phyloP scores from a whole-genome alignment of 1,140 invertebrate species.

The Triops longicaudatus region DNA sequence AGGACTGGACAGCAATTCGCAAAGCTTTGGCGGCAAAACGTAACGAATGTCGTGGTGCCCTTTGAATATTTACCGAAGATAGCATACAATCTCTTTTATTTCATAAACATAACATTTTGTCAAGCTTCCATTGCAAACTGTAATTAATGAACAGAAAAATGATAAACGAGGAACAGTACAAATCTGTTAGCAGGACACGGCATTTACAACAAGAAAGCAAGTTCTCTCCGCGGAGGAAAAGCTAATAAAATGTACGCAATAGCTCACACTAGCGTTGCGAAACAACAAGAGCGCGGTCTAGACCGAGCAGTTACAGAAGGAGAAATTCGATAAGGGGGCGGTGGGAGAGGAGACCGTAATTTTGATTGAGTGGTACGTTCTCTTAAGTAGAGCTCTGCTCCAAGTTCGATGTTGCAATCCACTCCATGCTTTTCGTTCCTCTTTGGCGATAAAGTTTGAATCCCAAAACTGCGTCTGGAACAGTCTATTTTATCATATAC shows the following conservation, averaged over 20 bases:
- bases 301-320: background rate
- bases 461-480: background rate
- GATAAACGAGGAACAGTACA: too few relatives aligned
- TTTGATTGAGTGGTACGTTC: too few relatives aligned
- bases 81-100: background rate
- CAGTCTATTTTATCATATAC: background rate
- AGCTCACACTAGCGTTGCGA: background rate
- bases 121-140: background rate
- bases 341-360: background rate
- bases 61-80: background rate
- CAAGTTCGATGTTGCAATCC: background rate
- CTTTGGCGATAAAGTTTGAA: background rate
- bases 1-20: conserved; percentile 89
- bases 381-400: background rate
- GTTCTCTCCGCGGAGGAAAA: too few relatives aligned
- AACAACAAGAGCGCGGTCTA: background rate
- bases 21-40: conserved; percentile 55
- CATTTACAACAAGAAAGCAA: too few relatives aligned
- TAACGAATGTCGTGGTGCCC: conserved; percentile 32
- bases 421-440: background rate
- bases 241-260: too few relatives aligned
- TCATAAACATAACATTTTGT: background rate
- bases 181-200: too few relatives aligned
- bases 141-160: background rate
- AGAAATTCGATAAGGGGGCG: background rate